phyloP scores from a whole-genome alignment of 2,797 vertebrate species.

The Coluber constrictor region DNA sequence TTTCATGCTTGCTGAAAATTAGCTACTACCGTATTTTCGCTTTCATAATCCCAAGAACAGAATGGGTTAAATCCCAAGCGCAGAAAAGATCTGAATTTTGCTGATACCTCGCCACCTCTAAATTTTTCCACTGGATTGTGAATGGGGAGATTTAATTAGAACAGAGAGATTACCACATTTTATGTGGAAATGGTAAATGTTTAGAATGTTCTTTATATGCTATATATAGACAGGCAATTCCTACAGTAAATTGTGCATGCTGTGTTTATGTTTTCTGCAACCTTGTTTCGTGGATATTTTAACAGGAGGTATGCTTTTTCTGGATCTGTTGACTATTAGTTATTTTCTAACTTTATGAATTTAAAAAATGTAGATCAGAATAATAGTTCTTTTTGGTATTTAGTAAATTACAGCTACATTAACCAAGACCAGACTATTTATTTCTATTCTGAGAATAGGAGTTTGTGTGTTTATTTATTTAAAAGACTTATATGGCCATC shows the following conservation, averaged over 20 bases:
- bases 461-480: neutral
- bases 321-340: neutral
- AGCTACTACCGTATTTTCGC: neutral
- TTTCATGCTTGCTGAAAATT: neutral
- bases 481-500: neutral
- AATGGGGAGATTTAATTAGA: neutral
- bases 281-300: neutral
- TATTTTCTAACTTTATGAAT: neutral
- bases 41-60: neutral
- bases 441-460: neutral
- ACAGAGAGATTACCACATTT: neutral
- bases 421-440: neutral
- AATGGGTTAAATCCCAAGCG: neutral
- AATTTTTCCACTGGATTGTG: neutral
- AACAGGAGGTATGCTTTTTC: neutral
- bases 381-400: neutral
- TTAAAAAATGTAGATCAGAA: neutral
- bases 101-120: neutral
- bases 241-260: neutral
- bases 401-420: neutral
- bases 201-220: neutral
- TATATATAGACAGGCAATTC: neutral
- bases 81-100: neutral
- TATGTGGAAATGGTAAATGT: neutral
- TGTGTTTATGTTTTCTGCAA: neutral